A percentile compares a stretch with the other conserved stretches of the same genome.
These are phyloP conservation scores for Cetoscarus ocellatus DNA, from an alignment of 2,797 vertebrate genomes.

Conservation along the genomic window DNA sequence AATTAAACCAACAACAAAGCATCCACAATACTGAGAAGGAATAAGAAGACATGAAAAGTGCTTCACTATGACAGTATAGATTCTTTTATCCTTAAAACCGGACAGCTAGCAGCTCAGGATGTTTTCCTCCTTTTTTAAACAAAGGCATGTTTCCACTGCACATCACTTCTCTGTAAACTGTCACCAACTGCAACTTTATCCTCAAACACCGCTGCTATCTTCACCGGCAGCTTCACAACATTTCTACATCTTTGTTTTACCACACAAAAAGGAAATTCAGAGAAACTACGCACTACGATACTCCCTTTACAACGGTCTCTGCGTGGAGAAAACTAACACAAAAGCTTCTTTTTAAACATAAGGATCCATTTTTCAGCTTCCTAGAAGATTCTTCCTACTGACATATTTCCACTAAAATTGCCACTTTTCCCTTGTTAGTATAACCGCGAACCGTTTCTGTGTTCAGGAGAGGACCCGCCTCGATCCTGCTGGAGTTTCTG, in stretches of 20 bases:
- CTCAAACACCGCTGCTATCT: slow-evolving; percentile 23
- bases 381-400: slow-evolving; percentile 45
- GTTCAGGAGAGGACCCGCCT: slow-evolving; percentile 72
- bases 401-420: slow-evolving; percentile 71
- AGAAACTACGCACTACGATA: slow-evolving; percentile 30
- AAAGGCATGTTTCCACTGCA: slow-evolving; percentile 56
- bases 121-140: slow-evolving; percentile 59
- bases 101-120: slow-evolving; percentile 73
- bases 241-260: slow-evolving; percentile 50
- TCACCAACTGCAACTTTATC: slow-evolving; percentile 42
- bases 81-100: slow-evolving; percentile 29
- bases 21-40: slow-evolving; percentile 80
- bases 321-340: slow-evolving; percentile 51
- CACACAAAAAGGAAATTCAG: slow-evolving; percentile 29
- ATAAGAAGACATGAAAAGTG: slow-evolving; percentile 77
- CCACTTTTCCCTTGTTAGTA: slow-evolving; percentile 80
- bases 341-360: slow-evolving; percentile 13
- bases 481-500: slow-evolving; percentile 39
- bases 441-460: slow-evolving; percentile 37
- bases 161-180: slow-evolving; percentile 53
- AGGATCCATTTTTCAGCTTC: slow-evolving; percentile 31
- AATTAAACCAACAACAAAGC: slow-evolving; percentile 54
- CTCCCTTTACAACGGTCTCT: slow-evolving; percentile 43
- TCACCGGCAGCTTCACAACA: slow-evolving; percentile 50
- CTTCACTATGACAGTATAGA: slow-evolving; percentile 77